phyloP scores from a whole-genome alignment of 2,113 vertebrate genomes.

The Coturnix japonica region DNA sequence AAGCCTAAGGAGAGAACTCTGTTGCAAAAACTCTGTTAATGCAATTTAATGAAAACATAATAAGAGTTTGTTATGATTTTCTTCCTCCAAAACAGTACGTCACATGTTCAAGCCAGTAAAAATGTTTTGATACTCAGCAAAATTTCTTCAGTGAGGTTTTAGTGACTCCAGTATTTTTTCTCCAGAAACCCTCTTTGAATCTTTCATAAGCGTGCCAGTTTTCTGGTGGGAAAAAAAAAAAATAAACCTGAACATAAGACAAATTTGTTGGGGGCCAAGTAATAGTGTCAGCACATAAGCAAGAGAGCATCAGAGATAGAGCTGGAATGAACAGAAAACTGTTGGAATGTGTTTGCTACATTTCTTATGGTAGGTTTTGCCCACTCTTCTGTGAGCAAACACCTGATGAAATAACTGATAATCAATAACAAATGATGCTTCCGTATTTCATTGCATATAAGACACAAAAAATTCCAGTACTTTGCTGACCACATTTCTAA shows the following conservation, averaged over 20 bases:
- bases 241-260: not conserved
- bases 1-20: not conserved
- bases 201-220: not conserved
- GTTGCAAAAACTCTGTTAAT: not conserved
- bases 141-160: not conserved
- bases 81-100: not conserved
- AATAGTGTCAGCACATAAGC: not conserved
- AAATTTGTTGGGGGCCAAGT: not conserved
- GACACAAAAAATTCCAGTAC: not conserved
- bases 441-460: not conserved
- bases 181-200: not conserved
- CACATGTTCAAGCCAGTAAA: not conserved
- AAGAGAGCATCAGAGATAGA: not conserved
- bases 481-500: not conserved
- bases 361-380: not conserved
- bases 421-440: not conserved
- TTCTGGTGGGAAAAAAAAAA: not conserved
- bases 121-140: not conserved
- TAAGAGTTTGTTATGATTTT: constrained; percentile 7
- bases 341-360: not conserved
- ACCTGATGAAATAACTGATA: not conserved
- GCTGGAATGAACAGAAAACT: not conserved
- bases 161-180: not conserved
- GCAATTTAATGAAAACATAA: not conserved
- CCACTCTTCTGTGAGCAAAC: fast-evolving